Base-by-base conservation (phyloP, 2,113 vertebrate species). In the Sigmodon hispidus region DNA sequence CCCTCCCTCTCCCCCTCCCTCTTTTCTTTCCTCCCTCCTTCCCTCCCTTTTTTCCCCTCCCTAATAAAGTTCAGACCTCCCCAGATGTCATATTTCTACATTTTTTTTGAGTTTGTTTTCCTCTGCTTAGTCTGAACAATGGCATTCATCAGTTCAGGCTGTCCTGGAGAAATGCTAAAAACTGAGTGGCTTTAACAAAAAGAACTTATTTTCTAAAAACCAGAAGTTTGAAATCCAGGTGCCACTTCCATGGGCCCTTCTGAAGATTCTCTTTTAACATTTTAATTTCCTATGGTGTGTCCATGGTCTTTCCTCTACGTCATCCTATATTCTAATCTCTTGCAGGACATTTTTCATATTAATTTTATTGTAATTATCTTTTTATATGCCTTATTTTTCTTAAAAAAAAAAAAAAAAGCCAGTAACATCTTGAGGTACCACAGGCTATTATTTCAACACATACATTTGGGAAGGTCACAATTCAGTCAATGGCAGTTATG, bases 1-100 rank as follows among this genome's bases (percentile, higher is more conserved):
- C 3, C 75, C 24, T 15, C 1, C 22, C 5, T 7, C 4, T 10
- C 26, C 22, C 10, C 4, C 11, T 5, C 36, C 1, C 12, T 11
- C 29, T 3, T 3, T 31, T 31, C 63, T 22, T 9, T 26, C 26
- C 31, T 10, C 15, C 9, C 24, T 19, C 24, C 7, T 12, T 11
- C 24, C 36, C 5, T 26, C 15, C 79, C 10, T 11, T 55, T 69
- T 81, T 7, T 69, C 34, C 40, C 40, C 29, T 45, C 52, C 50
- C 10, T 24, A 26, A n/a, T 40, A 70, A 91, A 83, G 79, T 69
- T 87, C 83, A 55, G 48, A 63, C 57, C 61, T 92, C 26, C 65
- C 48, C 1, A 4, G 0, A 69, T 52, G 29, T 5, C 17, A 2
- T 6, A 11, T 19, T 80, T 77, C 76, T 72, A 73, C 59, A 40